Base-by-base conservation (phyloP, 1,140 invertebrate genomes). In the Epicauta chinensis region DNA sequence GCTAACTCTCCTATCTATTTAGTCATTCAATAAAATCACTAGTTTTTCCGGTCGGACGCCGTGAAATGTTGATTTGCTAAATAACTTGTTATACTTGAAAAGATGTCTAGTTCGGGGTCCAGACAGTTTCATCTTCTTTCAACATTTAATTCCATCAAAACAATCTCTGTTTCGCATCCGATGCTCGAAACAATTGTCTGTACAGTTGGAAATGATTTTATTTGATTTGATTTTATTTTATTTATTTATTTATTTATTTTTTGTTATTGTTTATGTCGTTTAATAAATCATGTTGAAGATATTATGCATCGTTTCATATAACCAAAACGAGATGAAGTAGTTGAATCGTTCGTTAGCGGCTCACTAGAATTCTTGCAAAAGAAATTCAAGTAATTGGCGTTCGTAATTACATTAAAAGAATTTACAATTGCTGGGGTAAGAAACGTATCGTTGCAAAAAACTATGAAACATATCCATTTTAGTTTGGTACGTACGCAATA, bases 321-420 rank as follows among this genome's bases (percentile, higher is more conserved):
- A 38, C 3, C 10, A n/a, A 13, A 11, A n/a, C 10, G 31, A 29
- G 31, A 23, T 45, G n/a, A 31, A 9, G 16, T 45, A 34, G 13
- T 23, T 23, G 23, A 23, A 23, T 23, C 23, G 23, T 23, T 23
- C 23, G 23, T 23, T 23, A 23, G n/a, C 32, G 29, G 38, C 37
- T 40, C 47, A 16, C 48, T 13, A 44, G 37, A 41, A 52, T 36
- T 44, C 32, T 47, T 41, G 45, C 34, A 50, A 50, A 55, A 48
- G 53, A 55, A 55, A 55, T 55, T 55, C 45, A 40, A 47, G 42
- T 54, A 54, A 54, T 41, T 54, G 52, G 45, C 39, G 44, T 48
- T 46, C 51, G 40, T 57, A 57, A 57, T 57, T 57, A 53, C 55
- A 57, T 48, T 44, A 44, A 53, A 53, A 53, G 55, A 57, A 57